Percentiles rank a stretch among this genome's conserved stretches.
Conservation (phyloP, 2,888 invertebrate species). For the Andrena hattorfiana region DNA sequence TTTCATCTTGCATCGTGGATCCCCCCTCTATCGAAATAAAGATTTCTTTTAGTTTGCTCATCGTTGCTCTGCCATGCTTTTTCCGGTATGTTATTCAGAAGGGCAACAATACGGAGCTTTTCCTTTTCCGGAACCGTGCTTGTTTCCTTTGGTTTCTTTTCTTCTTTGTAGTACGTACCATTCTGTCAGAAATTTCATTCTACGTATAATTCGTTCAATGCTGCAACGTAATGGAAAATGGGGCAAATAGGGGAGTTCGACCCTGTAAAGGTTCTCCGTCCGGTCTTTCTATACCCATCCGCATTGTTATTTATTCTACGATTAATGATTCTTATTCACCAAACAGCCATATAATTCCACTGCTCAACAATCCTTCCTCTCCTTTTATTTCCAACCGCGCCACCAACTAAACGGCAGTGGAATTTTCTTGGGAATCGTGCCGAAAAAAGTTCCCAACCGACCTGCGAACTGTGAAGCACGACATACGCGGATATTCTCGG, state of each 20-base stretch:
- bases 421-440: no score
- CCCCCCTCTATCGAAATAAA: no score
- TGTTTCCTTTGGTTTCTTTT: background rate
- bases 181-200: slow-evolving; percentile 12
- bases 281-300: background rate
- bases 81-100: background rate
- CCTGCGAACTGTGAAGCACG: background rate
- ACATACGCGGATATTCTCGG: background rate
- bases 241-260: background rate
- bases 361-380: no score
- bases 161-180: background rate
- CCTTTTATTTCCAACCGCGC: background rate
- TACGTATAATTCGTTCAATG: slow-evolving; percentile 2
- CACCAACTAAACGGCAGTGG: no score
- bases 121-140: background rate
- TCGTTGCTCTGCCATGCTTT: background rate
- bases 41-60: background rate
- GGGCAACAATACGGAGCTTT: background rate
- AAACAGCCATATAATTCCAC: background rate
- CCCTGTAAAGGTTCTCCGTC: background rate
- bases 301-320: background rate
- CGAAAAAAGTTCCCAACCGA: background rate
- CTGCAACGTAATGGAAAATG: slow-evolving; percentile 1
- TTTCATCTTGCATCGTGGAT: no score
- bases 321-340: background rate